phyloP scores from a whole-genome alignment of 2,888 invertebrate genomes.

The Neelides folsomi region DNA sequence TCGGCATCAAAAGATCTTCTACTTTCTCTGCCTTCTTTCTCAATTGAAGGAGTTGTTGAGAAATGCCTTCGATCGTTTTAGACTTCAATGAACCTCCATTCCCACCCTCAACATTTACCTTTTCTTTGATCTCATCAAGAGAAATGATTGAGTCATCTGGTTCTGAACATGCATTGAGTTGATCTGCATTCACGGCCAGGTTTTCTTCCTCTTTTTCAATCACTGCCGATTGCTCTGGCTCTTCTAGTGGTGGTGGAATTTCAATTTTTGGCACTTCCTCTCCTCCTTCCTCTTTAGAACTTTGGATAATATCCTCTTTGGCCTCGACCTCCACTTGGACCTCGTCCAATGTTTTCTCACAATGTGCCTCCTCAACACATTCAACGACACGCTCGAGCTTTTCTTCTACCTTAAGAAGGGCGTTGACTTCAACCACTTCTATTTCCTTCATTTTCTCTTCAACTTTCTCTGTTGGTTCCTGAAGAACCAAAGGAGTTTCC shows the following conservation, averaged over 20 bases:
- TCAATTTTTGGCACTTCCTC: neutral
- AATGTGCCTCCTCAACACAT: conserved; percentile 1
- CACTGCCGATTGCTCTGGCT: neutral
- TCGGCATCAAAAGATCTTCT: no score
- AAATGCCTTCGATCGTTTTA: no score
- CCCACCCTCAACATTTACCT: no score
- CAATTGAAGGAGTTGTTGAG: no score
- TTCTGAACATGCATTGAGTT: neutral
- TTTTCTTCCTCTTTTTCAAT: neutral
- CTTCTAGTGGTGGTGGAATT: neutral
- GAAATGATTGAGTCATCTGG: neutral
- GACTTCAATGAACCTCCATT: no score
- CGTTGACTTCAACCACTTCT: conserved; percentile 6
- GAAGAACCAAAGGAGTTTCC: neutral
- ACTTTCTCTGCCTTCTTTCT: no score
- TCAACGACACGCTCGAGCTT: conserved; percentile 2
- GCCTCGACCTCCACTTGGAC: conserved; percentile 2
- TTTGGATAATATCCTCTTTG: neutral
- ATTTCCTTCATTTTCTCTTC: neutral
- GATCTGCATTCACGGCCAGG: neutral
- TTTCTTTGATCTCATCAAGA: no score
- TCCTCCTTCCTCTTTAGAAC: neutral
- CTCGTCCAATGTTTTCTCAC: neutral
- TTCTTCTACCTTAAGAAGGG: conserved; percentile 2
- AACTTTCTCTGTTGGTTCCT: neutral